Percentiles rank a stretch among this genome's conserved stretches.
Evolutionary conservation across 2,113 vertebrate species (phyloP).

Genomic region (Sylvicapra grimmia): DNA sequence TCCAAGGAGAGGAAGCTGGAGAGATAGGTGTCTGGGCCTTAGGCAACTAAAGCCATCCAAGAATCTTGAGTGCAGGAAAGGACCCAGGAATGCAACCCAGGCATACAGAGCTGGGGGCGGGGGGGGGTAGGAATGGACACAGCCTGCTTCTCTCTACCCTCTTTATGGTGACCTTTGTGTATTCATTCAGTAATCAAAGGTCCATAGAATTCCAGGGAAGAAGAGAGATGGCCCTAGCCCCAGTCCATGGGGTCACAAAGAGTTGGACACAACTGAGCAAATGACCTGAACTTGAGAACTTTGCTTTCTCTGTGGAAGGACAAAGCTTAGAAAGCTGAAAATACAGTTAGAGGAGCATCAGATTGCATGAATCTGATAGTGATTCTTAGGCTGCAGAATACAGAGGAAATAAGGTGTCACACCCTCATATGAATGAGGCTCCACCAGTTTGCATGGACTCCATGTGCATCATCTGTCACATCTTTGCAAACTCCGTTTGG

Average conservation of each 20-base stretch:
- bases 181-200: not conserved
- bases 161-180: not conserved
- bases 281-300: not conserved
- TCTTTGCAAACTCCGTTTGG: not conserved
- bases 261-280: not conserved
- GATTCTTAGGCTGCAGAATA: not conserved
- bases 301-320: not conserved
- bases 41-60: not conserved
- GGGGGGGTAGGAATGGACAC: not conserved
- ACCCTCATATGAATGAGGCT: not conserved
- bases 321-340: not conserved
- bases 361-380: not conserved
- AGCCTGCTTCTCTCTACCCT: not conserved
- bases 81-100: not conserved
- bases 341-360: not conserved
- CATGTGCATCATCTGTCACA: not conserved
- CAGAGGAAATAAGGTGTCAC: not conserved
- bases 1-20: not conserved
- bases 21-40: not conserved
- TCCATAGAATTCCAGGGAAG: not conserved
- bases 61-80: not conserved
- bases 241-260: not conserved
- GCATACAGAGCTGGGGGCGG: rapidly evolving
- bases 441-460: not conserved
- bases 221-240: not conserved